Percentiles rank a stretch among this genome's conserved stretches.
phyloP scores from a whole-genome alignment of 1,140 invertebrate genomes.

The Microplitis mediator region DNA sequence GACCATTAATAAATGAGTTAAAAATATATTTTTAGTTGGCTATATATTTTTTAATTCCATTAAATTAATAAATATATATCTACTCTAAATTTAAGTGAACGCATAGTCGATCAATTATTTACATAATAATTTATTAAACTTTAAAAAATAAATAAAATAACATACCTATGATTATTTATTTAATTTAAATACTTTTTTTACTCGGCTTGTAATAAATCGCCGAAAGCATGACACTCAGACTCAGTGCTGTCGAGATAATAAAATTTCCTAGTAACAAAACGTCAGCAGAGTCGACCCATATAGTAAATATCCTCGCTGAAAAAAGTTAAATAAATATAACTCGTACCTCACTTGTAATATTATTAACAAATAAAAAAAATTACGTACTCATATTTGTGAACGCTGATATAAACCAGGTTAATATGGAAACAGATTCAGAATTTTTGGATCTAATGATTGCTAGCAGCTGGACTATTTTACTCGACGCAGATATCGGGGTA shows the following conservation, averaged over 20 bases:
- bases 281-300: constrained; percentile 63
- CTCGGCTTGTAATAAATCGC: constrained; percentile 52
- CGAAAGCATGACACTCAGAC: constrained; percentile 54
- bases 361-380: constrained; percentile 12
- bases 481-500: constrained; percentile 72
- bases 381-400: constrained; percentile 69
- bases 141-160: no score
- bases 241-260: constrained; percentile 54
- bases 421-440: constrained; percentile 69
- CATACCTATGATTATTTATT: constrained; percentile 30
- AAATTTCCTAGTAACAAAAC: constrained; percentile 58
- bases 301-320: constrained; percentile 61
- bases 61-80: no score
- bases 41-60: no score
- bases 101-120: no score
- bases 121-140: no score
- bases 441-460: constrained; percentile 68
- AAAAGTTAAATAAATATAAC: not conserved
- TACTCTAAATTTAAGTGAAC: no score
- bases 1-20: no score
- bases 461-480: constrained; percentile 71
- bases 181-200: not conserved
- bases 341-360: not conserved
- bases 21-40: no score
- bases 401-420: constrained; percentile 74